Base-by-base conservation (phyloP, 2,888 invertebrate species). In the Chydorus sphaericus region DNA sequence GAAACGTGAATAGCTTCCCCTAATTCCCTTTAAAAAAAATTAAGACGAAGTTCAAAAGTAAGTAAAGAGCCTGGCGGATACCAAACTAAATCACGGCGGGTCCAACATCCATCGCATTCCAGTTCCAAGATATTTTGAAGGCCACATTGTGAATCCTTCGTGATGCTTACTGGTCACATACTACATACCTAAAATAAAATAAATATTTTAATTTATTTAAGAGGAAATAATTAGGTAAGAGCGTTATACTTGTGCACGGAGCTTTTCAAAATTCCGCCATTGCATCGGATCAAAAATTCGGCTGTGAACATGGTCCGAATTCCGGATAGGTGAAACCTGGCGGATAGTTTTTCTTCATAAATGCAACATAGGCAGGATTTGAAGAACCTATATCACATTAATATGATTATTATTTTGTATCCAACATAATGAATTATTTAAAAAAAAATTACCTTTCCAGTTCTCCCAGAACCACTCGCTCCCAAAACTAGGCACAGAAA, bases 271-370 rank as follows among this genome's bases (percentile, higher is more conserved):
- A 94, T 72, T 55, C 82, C 72, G 1, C 91, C 94, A 96, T 63
- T 82, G 73, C 0, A 77, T 72, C 0, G 94, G 81, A 67, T 93
- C 78, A 66, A 84, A 96, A 93, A 84, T 68, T 92, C 90, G 0
- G 91, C 88, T 1, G 82, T 90, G 64, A 96, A 94, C 66, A 85
- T 79, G 77, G 77, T 0, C 83, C 94, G 71, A 96, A 94, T 57
- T 94, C 89, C 66, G 90, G 90, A 70, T 97, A 97, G 0, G 85
- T 81, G 65, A 89, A 92, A 51, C 76, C 78, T 3, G 89, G 88
- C 55, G 81, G 82, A 69, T 87, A 94, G 65, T 88, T 88, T 33
- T 80, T 73, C 30, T 77, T 69, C 87, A 96, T 91, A 67, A 84
- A 94, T 0, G 77, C 66, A 2, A 69, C 66, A 36, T 59, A 57